Evolutionary conservation across 2,113 vertebrate genomes (phyloP).

Genomic region (Mungos mungo): DNA sequence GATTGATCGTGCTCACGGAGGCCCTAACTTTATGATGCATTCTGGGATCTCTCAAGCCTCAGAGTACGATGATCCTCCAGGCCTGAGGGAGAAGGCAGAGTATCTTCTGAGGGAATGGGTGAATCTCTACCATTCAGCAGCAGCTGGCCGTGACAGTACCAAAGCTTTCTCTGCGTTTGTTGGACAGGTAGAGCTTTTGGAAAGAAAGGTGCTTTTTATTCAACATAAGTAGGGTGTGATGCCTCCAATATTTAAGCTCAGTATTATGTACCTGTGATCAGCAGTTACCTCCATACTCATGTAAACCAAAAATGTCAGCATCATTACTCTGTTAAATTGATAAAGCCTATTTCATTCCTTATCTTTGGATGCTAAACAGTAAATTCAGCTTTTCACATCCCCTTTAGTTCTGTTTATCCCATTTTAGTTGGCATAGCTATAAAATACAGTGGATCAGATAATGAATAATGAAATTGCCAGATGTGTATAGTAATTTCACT

Average conservation of each 20-base stretch:
- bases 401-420: background rate
- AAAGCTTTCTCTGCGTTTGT: conserved; percentile 99
- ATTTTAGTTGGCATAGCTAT: conserved; percentile 5
- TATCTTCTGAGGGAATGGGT: conserved; percentile 99
- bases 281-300: conserved; percentile 70
- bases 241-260: conserved; percentile 79
- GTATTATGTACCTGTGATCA: conserved; percentile 76
- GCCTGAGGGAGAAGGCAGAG: conserved; percentile 97
- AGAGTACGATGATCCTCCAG: conserved; percentile 98
- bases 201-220: conserved; percentile 92
- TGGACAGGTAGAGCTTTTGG: conserved; percentile 96
- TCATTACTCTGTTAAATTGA: background rate
- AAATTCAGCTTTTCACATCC: background rate
- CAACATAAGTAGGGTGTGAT: conserved; percentile 86
- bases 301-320: conserved; percentile 50
- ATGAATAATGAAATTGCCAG: background rate
- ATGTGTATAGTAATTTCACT: background rate
- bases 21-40: conserved; percentile 99
- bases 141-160: conserved; percentile 98
- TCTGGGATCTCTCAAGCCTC: conserved; percentile 99
- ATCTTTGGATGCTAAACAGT: conserved; percentile 29
- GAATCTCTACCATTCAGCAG: conserved; percentile 98
- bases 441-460: background rate
- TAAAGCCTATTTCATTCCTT: conserved; percentile 12
- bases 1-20: conserved; percentile 98